A percentile compares a stretch with the other conserved stretches of the same genome.
Evolutionary conservation across 2,888 invertebrate genomes (phyloP).

Genomic region (Syritta pipiens): DNA sequence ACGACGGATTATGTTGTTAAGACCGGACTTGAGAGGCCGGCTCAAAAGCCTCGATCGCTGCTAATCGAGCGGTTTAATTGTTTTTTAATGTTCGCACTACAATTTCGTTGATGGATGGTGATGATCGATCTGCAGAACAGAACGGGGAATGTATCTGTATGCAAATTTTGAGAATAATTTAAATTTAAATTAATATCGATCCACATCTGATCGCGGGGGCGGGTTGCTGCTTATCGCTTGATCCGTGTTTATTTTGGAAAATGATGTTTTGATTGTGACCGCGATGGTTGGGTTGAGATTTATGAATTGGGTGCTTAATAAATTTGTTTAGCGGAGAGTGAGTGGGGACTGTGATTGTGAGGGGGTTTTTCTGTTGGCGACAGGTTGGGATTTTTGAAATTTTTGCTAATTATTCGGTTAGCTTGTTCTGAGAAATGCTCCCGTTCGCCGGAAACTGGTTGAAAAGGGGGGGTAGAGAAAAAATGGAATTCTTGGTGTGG

Average conservation of each 20-base stretch:
- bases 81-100: conserved; percentile 2
- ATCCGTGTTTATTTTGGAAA: conserved; percentile 25
- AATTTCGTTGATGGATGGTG: conserved; percentile 4
- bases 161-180: neutral
- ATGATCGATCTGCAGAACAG: neutral
- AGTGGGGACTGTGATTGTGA: neutral
- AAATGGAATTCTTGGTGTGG: no score
- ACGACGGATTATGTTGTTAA: conserved; percentile 29
- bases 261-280: conserved; percentile 23
- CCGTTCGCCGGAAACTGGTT: no score
- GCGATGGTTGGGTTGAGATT: conserved; percentile 17
- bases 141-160: neutral
- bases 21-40: conserved; percentile 27
- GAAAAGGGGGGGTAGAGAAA: no score
- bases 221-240: conserved; percentile 18
- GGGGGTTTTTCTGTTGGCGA: no score
- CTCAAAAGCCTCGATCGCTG: no score
- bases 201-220: conserved; percentile 6
- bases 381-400: no score
- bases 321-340: conserved; percentile 7
- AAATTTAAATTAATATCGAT: conserved; percentile 1
- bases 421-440: no score
- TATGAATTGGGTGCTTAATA: conserved; percentile 28
- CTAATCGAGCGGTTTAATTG: no score
- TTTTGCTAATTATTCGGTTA: no score